Evolutionary conservation across 2,888 invertebrate genomes (phyloP), one percentile per base, ranked within the genome.

Genomic region (Pseudococcus viburni): DNA sequence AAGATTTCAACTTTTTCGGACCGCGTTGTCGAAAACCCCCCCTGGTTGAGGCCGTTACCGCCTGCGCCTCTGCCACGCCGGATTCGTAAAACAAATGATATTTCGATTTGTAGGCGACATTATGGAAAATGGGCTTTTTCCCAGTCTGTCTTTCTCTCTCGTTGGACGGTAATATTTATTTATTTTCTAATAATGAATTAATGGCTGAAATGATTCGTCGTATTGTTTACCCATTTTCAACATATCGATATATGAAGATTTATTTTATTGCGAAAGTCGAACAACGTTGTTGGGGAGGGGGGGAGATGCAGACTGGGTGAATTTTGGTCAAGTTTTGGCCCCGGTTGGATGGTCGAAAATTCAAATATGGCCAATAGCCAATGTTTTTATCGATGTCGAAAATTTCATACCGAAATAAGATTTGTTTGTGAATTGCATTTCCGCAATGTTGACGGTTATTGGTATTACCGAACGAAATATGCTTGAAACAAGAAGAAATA

Each of bases 141-240:
- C 26, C 26, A 2, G 26, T 33, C 51, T 51, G 15, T 55, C n/a
- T n/a, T n/a, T n/a, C 4, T 55, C 55, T 11, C 42, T 42, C 42
- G 6, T 42, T 5, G 8, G 48, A 51, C 48, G 12, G 11, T 51
- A 51, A 51, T 51, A 15, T 51, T 51, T 51, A 51, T 51, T 51
- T 51, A 51, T 51, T 51, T 51, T 51, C 48, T n/a, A 7, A n/a
- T 55, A 55, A 55, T 55, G 55, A 55, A 55, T 55, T 55, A 55
- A 55, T 55, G 55, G 55, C 55, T n/a, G 55, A n/a, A 55, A 55
- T 55, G 55, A 55, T 55, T 55, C 55, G 55, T n/a, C 4, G 55
- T n/a, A 55, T 55, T 55, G 55, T 55, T 55, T 55, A 17, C 55
- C 15, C 55, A 15, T 55, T 55, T 55, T 55, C 55, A 55, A 55